A percentile compares a stretch with the other conserved stretches of the same genome.
Conservation (phyloP, 2,113 vertebrate species). For the Indri indri region DNA sequence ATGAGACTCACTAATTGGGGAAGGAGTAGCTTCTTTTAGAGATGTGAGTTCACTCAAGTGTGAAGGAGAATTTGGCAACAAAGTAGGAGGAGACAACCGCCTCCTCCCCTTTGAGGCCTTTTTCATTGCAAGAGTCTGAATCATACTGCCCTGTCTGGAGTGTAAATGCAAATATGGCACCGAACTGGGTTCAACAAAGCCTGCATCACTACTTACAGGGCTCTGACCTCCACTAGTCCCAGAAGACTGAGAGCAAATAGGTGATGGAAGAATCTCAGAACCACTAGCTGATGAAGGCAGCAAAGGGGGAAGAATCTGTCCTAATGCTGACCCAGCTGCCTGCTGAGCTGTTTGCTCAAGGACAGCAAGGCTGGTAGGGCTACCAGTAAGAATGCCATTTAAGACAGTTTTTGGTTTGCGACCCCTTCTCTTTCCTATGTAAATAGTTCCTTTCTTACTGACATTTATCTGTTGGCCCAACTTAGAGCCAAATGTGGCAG, state of each 20-base stretch:
- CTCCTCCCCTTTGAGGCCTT: constrained; percentile 87
- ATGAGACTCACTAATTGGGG: constrained; percentile 97
- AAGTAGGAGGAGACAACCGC: constrained; percentile 86
- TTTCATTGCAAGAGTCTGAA: constrained; percentile 92
- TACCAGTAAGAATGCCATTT: constrained; percentile 81
- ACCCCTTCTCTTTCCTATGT: constrained; percentile 98
- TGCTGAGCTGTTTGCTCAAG: constrained; percentile 86
- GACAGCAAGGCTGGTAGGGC: constrained; percentile 75
- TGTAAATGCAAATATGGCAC: constrained; percentile 89
- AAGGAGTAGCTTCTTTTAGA: constrained; percentile 94
- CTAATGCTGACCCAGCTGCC: constrained; percentile 82
- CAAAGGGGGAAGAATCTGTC: constrained; percentile 86
- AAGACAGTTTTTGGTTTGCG: constrained; percentile 93
- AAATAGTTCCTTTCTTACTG: constrained; percentile 99
- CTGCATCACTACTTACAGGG: constrained; percentile 91
- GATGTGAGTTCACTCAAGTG: constrained; percentile 92
- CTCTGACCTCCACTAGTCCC: constrained; percentile 92
- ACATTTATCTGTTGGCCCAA: constrained; percentile 98
- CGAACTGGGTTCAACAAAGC: constrained; percentile 93
- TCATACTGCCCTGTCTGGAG: constrained; percentile 81
- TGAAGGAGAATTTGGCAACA: constrained; percentile 88
- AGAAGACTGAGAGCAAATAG: constrained; percentile 90
- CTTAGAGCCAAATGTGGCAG: constrained; percentile 94
- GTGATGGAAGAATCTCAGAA: constrained; percentile 92
- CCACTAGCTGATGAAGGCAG: constrained; percentile 83